phyloP scores from a whole-genome alignment of 2,888 invertebrate species.

The Siphonodentalium dalli region DNA sequence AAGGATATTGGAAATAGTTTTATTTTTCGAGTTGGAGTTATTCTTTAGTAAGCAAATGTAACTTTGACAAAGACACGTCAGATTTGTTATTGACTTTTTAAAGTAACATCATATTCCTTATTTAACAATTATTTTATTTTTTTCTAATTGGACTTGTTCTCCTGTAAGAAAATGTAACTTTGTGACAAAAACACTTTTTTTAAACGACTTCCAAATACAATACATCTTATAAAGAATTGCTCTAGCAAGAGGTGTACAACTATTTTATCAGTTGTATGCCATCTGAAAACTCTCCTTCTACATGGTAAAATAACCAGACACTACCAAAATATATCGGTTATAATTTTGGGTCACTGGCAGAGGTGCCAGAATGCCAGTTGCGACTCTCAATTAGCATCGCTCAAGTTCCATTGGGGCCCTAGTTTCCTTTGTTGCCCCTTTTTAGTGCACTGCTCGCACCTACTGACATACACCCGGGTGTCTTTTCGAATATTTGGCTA shows the following conservation, averaged over 20 bases:
- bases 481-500: conserved; percentile 5
- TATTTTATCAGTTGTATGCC: neutral
- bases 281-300: conserved; percentile 5
- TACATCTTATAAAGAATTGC: neutral
- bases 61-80: too few species aligned
- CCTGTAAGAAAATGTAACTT: too few species aligned
- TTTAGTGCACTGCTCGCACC: conserved; percentile 8
- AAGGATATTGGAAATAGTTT: too few species aligned
- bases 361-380: neutral
- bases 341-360: conserved; percentile 1
- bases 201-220: too few species aligned
- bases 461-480: neutral
- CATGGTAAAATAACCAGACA: conserved; percentile 5
- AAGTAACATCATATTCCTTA: too few species aligned
- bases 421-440: neutral
- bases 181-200: too few species aligned
- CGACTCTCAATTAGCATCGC: neutral
- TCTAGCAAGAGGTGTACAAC: neutral
- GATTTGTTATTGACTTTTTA: too few species aligned
- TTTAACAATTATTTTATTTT: too few species aligned
- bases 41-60: too few species aligned
- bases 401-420: neutral
- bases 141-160: too few species aligned
- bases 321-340: conserved; percentile 6
- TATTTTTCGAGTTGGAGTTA: too few species aligned